A percentile compares a stretch with the other conserved stretches of the same genome.
Conservation (phyloP, 1,140 invertebrate species). For the Limonius californicus region DNA sequence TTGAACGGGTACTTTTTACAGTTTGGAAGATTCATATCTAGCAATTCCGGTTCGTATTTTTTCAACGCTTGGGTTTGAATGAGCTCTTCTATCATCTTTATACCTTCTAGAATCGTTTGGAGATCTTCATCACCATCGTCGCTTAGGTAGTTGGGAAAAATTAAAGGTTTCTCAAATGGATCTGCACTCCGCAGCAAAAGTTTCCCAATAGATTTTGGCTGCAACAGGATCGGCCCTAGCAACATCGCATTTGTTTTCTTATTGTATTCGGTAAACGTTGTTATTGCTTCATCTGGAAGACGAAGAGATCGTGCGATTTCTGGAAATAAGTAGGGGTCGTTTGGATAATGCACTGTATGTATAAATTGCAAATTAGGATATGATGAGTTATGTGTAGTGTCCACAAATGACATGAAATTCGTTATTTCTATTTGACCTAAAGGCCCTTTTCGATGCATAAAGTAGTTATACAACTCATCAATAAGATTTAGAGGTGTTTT, state of each 20-base stretch:
- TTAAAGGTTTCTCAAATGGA: conserved; percentile 61
- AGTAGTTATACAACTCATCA: conserved; percentile 36
- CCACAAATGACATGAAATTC: conserved; percentile 23
- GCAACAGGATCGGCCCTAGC: conserved; percentile 36
- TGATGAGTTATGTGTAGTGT: conserved; percentile 29
- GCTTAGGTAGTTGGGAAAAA: conserved; percentile 66
- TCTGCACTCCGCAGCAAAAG: conserved; percentile 55
- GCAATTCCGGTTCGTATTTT: conserved; percentile 8
- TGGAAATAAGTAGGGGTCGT: conserved; percentile 27
- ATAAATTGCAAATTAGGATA: conserved; percentile 59
- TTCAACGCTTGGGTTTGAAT: conserved; percentile 38
- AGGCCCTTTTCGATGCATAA: conserved; percentile 36
- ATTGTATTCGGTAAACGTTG: conserved; percentile 26
- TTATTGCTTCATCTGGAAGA: conserved; percentile 20
- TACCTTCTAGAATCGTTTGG: conserved; percentile 43
- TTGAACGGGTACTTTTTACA: conserved; percentile 45
- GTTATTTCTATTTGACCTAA: conserved; percentile 20
- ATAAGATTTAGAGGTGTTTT: not conserved
- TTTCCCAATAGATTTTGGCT: conserved; percentile 53
- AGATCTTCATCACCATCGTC: conserved; percentile 50
- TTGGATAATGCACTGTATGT: conserved; percentile 42
- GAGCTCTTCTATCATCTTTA: conserved; percentile 45
- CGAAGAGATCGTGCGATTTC: not conserved
- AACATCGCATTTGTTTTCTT: conserved; percentile 30
- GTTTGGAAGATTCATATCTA: conserved; percentile 36